Base-by-base conservation (phyloP, 2,113 vertebrate genomes). In the Notarius quadriscutis region DNA sequence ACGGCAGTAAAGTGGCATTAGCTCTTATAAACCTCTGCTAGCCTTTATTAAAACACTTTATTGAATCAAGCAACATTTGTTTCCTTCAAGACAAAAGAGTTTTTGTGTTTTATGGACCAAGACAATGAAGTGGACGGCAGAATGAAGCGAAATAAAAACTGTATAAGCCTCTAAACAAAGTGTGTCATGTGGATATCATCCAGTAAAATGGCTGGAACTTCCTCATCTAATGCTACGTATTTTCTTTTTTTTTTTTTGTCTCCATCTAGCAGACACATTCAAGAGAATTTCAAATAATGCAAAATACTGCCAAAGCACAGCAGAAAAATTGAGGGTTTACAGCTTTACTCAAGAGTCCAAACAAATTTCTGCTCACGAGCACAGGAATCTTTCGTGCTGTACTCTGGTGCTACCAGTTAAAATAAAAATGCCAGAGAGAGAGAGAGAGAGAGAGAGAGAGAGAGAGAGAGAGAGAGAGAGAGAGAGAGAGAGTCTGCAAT, bases 1-100 rank as follows among this genome's bases (percentile, higher is more conserved):
- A 89, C 30, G 7, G 57, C 86, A 88, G 85, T 90, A 86, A 90
- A 91, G 86, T 83, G 84, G 60, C 63, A 77, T 62, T 84, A 87
- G 27, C 72, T 60, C 69, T 67, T 75, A 87, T 87, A 88, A 92
- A 90, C 69, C 83, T 86, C 81, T 41, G 27, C 82, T 80, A 72
- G 75, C 72, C 78, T 86, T 85, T 87, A 90, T 87, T 84, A 87
- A 87, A 89, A 88, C 84, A 10, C 34, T 85, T 69, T 58, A 85
- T 27, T 60, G 53, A 84, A 58, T 27, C 7, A 8, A 48, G 15
- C 7, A 58, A n/a, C 67, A 58, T 81, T 81, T 60, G 27, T 2
- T 55, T 9, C 48, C 63, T 67, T 11, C 27, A 22, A 60, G 55
- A 58, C 55, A 60, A 60, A 81, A 53, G 15, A 67, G 81, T n/a